A percentile compares a stretch with the other conserved stretches of the same genome.
Evolutionary conservation across 53 echinoderm and acorn worm species (phyloP).

Genomic region (Zoroaster sp.): DNA sequence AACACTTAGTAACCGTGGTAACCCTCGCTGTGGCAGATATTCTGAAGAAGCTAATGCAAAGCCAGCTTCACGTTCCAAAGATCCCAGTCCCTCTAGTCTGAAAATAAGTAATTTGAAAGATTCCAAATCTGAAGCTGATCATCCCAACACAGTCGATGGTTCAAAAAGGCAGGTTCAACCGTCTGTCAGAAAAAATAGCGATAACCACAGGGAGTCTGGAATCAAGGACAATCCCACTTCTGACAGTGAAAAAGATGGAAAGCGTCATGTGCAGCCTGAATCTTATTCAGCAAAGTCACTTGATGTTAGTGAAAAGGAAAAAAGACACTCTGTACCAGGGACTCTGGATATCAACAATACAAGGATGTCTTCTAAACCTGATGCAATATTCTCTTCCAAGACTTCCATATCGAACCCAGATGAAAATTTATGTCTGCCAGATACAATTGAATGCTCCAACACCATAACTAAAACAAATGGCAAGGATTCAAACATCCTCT

Average conservation of each 20-base stretch:
- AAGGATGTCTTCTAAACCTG: neutral
- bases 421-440: neutral
- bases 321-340: neutral
- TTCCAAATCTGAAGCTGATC: neutral
- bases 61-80: neutral
- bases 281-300: neutral
- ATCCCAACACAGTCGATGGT: neutral
- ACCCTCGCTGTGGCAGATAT: neutral
- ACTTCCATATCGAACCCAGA: neutral
- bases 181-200: neutral
- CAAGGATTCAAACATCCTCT: neutral
- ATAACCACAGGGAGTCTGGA: neutral
- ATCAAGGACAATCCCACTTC: neutral
- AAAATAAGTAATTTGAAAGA: neutral
- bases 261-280: neutral
- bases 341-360: neutral
- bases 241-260: neutral
- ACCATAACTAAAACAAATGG: neutral
- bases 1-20: constrained; percentile 8
- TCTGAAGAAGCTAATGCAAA: neutral
- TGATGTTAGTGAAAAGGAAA: neutral
- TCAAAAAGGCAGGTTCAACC: neutral
- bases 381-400: neutral
- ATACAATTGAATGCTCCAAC: neutral
- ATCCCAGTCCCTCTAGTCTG: neutral